These are phyloP conservation scores for Fundulus diaphanus DNA, from an alignment of 2,797 vertebrate genomes.

Conservation along the genomic window DNA sequence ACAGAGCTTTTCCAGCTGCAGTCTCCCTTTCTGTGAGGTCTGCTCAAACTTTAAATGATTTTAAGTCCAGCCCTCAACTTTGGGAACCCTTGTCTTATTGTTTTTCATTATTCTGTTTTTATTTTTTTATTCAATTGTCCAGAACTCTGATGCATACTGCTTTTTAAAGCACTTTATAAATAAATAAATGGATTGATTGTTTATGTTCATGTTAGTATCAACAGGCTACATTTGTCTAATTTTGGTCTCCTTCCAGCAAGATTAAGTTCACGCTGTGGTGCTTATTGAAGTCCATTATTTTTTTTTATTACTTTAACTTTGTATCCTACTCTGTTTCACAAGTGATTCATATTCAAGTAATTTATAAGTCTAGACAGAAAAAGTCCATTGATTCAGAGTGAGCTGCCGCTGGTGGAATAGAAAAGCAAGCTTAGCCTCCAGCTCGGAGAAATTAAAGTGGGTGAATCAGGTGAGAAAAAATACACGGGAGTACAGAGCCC, in stretches of 20 bases:
- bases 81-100: too few relatives aligned
- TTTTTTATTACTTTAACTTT: too few relatives aligned
- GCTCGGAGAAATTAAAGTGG: neutral
- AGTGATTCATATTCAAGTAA: neutral
- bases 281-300: neutral
- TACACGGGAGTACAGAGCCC: neutral
- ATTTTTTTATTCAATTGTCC: too few relatives aligned
- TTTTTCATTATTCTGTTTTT: too few relatives aligned
- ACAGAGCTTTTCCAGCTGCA: too few relatives aligned
- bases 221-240: neutral
- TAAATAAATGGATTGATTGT: neutral
- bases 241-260: neutral
- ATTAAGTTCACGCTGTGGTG: neutral
- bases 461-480: neutral
- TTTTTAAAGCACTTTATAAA: too few relatives aligned
- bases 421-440: neutral
- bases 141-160: too few relatives aligned
- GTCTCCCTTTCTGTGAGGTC: too few relatives aligned
- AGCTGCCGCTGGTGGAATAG: neutral
- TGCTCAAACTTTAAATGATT: too few relatives aligned
- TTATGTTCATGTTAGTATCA: neutral
- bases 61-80: too few relatives aligned
- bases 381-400: neutral
- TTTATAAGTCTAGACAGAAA: neutral
- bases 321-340: neutral